Conservation (phyloP, 2,888 invertebrate genomes). For the Tetropium fuscum region DNA sequence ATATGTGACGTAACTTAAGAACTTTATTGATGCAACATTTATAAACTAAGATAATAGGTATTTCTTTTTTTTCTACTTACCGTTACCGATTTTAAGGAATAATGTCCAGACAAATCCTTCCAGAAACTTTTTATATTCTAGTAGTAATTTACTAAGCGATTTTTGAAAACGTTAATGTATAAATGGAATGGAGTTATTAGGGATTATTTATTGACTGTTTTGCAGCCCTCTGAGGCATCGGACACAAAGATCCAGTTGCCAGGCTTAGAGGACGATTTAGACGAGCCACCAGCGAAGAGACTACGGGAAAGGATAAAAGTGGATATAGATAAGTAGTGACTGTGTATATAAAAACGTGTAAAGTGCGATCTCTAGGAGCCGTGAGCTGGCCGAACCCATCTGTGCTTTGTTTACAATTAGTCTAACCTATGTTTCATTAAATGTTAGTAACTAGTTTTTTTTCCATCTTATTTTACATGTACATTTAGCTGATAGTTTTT, state of each 20-base stretch:
- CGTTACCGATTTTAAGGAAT: no score
- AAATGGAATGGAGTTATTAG: constrained; percentile 30
- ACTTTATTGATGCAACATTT: no score
- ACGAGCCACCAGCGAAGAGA: constrained; percentile 65
- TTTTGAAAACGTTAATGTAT: constrained; percentile 63
- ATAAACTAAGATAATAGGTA: no score
- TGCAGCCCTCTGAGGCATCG: constrained; percentile 82
- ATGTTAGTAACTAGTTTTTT: constrained; percentile 43
- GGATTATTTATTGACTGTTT: no score
- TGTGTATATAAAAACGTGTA: constrained; percentile 41
- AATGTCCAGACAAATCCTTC: no score
- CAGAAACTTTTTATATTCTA: no score
- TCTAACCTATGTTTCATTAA: constrained; percentile 36
- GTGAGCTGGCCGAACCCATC: constrained; percentile 25
- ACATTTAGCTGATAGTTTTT: constrained; percentile 40
- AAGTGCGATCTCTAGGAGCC: constrained; percentile 43
- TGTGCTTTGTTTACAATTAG: constrained; percentile 42
- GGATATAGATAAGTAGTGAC: constrained; percentile 60
- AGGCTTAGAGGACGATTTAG: constrained; percentile 71
- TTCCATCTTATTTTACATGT: constrained; percentile 32
- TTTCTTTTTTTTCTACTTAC: no score
- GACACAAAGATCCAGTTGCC: constrained; percentile 83
- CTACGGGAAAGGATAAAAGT: constrained; percentile 60
- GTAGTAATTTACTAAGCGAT: not conserved
- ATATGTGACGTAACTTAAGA: no score